Conservation (phyloP, 2,888 invertebrate species). For the Mesodorylaimus sp. region DNA sequence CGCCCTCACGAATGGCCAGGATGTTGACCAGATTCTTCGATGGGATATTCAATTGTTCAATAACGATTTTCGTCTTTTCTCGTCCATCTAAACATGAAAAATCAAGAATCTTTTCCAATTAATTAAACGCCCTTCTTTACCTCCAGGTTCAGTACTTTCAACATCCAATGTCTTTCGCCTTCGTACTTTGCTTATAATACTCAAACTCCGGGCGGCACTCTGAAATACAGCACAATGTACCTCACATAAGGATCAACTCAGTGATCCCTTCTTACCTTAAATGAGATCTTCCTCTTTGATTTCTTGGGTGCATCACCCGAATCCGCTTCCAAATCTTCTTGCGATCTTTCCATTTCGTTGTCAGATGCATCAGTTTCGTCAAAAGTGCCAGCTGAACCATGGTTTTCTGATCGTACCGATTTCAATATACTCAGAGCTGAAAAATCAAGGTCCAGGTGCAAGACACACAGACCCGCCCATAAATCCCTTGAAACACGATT, state of each 20-base stretch:
- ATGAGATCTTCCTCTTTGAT: slow-evolving; percentile 13
- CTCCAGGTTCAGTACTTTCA: background rate
- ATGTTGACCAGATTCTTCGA: slow-evolving; percentile 56
- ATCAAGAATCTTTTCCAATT: slow-evolving; percentile 5
- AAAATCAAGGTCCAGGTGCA: slow-evolving; percentile 5
- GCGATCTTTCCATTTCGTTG: slow-evolving; percentile 9
- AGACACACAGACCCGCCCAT: no score
- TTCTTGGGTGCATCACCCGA: slow-evolving; percentile 13
- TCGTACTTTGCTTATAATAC: background rate
- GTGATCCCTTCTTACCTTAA: slow-evolving; percentile 6
- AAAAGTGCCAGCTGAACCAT: background rate
- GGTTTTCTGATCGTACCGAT: slow-evolving; percentile 18
- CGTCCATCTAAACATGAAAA: no score
- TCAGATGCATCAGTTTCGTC: slow-evolving; percentile 32
- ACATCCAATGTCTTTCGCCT: background rate
- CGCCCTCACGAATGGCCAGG: slow-evolving; percentile 61
- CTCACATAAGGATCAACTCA: background rate
- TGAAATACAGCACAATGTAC: background rate
- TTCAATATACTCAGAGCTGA: slow-evolving; percentile 24
- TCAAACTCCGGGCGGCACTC: slow-evolving; percentile 1
- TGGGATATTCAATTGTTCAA: slow-evolving; percentile 9
- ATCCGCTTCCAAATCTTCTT: slow-evolving; percentile 19
- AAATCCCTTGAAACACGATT: no score
- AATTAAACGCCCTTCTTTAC: background rate
- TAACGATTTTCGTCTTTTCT: no score